Percentiles rank a stretch among this genome's conserved stretches.
Evolutionary conservation across 1,140 invertebrate species (phyloP).

Genomic region (Fopius arisanus): DNA sequence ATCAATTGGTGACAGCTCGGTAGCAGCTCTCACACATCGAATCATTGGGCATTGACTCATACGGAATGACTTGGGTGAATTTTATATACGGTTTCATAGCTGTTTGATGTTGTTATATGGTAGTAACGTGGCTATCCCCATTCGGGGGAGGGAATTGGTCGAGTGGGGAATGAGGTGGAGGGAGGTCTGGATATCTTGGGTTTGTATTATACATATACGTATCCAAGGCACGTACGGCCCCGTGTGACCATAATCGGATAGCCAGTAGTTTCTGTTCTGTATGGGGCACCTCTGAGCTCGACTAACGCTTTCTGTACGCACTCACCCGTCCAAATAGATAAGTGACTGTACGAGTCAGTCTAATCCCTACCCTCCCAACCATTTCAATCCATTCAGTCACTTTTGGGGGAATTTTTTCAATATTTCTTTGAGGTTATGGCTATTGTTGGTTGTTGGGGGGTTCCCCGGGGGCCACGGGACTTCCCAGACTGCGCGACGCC

Average conservation of each 20-base stretch:
- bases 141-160: slow-evolving; percentile 23
- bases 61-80: background rate
- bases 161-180: slow-evolving; percentile 9
- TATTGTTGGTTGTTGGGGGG: background rate
- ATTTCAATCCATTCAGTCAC: background rate
- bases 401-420: background rate
- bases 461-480: too few relatives aligned
- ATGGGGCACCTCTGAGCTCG: slow-evolving; percentile 26
- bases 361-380: background rate
- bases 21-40: background rate
- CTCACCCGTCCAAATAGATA: slow-evolving; percentile 16
- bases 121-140: slow-evolving; percentile 14
- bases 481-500: background rate
- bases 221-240: slow-evolving; percentile 62
- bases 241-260: slow-evolving; percentile 59
- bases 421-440: background rate
- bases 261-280: slow-evolving; percentile 16
- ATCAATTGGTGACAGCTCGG: background rate
- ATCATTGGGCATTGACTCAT: slow-evolving; percentile 9
- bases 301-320: slow-evolving; percentile 41
- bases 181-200: background rate
- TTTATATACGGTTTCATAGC: slow-evolving; percentile 13
- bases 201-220: slow-evolving; percentile 36
- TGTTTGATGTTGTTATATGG: slow-evolving; percentile 15
- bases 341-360: background rate